A percentile compares a stretch with the other conserved stretches of the same genome.
Evolutionary conservation across 2,113 vertebrate species (phyloP).

Genomic region (Azemiops feae): DNA sequence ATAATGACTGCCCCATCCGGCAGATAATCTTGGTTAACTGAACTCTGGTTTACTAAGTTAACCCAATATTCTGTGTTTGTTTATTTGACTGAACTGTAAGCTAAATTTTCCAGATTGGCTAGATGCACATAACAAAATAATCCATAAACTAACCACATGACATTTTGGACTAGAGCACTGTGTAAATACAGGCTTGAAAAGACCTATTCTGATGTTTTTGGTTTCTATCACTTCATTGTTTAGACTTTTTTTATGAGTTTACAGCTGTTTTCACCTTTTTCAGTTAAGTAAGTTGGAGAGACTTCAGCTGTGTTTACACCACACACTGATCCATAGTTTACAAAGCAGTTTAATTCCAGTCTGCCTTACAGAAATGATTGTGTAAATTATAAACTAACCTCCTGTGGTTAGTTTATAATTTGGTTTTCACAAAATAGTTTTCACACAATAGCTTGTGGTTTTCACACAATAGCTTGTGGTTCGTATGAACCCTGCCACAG

Average conservation of each 20-base stretch:
- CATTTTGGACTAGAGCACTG: not conserved
- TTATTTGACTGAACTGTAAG: not conserved
- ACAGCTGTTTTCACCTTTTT: not conserved
- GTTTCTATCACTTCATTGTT: not conserved
- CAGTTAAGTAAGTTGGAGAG: not conserved
- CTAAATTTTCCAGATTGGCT: not conserved
- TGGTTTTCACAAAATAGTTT: not conserved
- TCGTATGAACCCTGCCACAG: not conserved
- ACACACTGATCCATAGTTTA: not conserved
- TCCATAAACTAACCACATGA: not conserved
- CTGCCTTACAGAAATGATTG: not conserved
- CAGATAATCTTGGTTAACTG: not conserved
- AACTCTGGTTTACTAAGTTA: not conserved
- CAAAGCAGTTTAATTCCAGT: not conserved
- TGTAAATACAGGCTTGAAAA: not conserved
- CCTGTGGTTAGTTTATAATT: not conserved
- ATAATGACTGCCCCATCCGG: not conserved
- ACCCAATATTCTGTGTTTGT: not conserved
- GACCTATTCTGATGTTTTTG: not conserved
- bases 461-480: not conserved
- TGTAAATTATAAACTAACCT: not conserved
- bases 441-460: not conserved
- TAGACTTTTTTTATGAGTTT: not conserved
- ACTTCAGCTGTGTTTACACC: not conserved
- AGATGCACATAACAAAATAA: not conserved